A percentile compares a stretch with the other conserved stretches of the same genome.
These are phyloP conservation scores for Troglohyphantes excavatus DNA, from an alignment of 2,888 invertebrate species.

Conservation along the genomic window DNA sequence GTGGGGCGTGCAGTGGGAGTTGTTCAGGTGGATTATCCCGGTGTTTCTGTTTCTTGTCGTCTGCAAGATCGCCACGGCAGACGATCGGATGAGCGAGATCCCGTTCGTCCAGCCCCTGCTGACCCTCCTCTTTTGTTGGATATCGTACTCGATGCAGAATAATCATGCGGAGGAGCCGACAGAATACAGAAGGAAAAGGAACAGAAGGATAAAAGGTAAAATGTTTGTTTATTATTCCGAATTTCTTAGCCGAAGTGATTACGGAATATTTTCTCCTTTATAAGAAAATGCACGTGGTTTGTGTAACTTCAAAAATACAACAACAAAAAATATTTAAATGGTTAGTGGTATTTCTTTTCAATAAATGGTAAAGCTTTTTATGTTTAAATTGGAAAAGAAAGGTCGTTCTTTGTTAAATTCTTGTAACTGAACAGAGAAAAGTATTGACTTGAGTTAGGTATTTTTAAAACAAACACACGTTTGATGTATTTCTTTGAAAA, in stretches of 20 bases:
- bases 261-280: too few species aligned
- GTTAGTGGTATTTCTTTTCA: too few species aligned
- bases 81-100: neutral
- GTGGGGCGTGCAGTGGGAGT: neutral
- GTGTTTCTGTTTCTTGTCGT: neutral
- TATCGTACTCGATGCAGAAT: constrained; percentile 1
- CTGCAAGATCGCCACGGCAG: neutral
- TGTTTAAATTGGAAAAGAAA: too few species aligned
- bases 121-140: neutral
- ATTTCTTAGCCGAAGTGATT: too few species aligned
- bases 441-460: too few species aligned
- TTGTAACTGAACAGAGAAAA: too few species aligned
- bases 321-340: too few species aligned
- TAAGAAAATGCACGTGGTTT: neutral
- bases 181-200: neutral
- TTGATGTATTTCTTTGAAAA: too few species aligned
- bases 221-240: neutral
- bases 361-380: too few species aligned
- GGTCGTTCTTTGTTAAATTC: too few species aligned
- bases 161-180: neutral
- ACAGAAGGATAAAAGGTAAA: neutral
- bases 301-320: too few species aligned
- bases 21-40: neutral
- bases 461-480: too few species aligned
- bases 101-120: neutral